Conservation (phyloP, 2,888 invertebrate species). For the Nipponacmea schrenckii region DNA sequence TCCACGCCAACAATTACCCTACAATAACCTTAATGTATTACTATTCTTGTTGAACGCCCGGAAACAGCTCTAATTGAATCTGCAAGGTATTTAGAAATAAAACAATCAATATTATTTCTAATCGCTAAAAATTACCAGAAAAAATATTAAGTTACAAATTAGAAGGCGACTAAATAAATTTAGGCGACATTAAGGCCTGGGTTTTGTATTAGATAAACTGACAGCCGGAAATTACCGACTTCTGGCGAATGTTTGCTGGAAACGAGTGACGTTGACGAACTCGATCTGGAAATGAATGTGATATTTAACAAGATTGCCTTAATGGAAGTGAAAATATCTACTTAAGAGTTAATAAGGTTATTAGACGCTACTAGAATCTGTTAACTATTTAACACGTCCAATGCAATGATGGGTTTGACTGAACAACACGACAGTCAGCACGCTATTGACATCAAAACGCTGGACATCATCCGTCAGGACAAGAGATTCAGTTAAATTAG, state of each 20-base stretch:
- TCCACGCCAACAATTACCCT: background rate
- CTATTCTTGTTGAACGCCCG: background rate
- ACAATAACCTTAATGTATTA: background rate
- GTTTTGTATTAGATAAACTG: conserved; percentile 7
- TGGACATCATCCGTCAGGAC: background rate
- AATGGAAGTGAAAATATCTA: conserved; percentile 7
- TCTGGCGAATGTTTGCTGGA: conserved; percentile 4
- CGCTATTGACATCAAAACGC: background rate
- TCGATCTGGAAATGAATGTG: background rate
- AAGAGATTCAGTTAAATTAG: background rate
- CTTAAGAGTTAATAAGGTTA: conserved; percentile 4
- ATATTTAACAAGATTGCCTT: conserved; percentile 4
- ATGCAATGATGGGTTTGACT: background rate
- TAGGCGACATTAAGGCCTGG: conserved; percentile 3
- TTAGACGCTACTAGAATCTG: background rate
- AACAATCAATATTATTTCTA: conserved; percentile 2
- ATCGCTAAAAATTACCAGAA: conserved; percentile 5
- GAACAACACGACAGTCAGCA: background rate
- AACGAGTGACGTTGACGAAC: background rate
- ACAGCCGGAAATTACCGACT: conserved; percentile 8
- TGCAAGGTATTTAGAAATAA: conserved; percentile 4
- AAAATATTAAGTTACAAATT: background rate
- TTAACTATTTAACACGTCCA: conserved; percentile 6
- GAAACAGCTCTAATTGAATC: conserved; percentile 5
- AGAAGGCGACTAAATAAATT: conserved; percentile 8